Evolutionary conservation across 2,888 invertebrate species (phyloP).

Genomic region (Cephus rjabovi): DNA sequence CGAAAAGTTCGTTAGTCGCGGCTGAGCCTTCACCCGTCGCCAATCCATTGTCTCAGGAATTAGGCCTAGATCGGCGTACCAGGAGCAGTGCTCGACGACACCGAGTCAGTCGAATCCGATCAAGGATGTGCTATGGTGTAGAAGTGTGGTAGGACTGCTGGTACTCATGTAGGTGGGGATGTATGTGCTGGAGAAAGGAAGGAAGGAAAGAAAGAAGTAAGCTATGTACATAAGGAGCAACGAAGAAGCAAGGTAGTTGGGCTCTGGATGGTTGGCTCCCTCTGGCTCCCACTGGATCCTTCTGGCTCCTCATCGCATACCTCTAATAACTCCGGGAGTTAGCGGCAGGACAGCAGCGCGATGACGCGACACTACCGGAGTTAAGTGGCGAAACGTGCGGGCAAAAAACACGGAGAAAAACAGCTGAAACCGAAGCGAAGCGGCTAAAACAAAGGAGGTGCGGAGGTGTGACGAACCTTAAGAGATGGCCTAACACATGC

Average conservation of each 20-base stretch:
- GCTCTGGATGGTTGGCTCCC: slow-evolving; percentile 14
- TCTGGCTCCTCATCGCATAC: slow-evolving; percentile 43
- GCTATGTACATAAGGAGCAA: slow-evolving; percentile 10
- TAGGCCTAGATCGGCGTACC: slow-evolving; percentile 33
- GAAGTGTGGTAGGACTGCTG: too few relatives aligned
- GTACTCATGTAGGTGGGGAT: too few relatives aligned
- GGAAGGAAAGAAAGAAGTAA: slow-evolving; percentile 19
- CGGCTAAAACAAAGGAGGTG: slow-evolving; percentile 62
- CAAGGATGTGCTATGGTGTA: too few relatives aligned
- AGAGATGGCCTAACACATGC: too few relatives aligned
- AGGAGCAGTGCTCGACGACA: too few relatives aligned
- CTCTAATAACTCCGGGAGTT: slow-evolving; percentile 47
- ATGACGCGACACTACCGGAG: slow-evolving; percentile 64
- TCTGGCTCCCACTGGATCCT: not conserved
- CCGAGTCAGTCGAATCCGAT: too few relatives aligned
- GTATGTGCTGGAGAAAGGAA: not conserved
- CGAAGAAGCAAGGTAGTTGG: slow-evolving; percentile 6
- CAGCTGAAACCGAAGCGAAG: slow-evolving; percentile 52
- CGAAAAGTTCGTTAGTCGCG: not conserved
- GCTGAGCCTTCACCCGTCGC: slow-evolving; percentile 2
- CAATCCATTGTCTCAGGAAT: slow-evolving; percentile 47
- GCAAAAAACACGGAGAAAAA: slow-evolving; percentile 55
- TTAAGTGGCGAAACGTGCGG: slow-evolving; percentile 65
- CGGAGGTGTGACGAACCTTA: slow-evolving; percentile 58
- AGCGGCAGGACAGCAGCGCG: slow-evolving; percentile 44